Base-by-base conservation (phyloP, 1,140 invertebrate genomes). In the Hydropsyche tenuis region DNA sequence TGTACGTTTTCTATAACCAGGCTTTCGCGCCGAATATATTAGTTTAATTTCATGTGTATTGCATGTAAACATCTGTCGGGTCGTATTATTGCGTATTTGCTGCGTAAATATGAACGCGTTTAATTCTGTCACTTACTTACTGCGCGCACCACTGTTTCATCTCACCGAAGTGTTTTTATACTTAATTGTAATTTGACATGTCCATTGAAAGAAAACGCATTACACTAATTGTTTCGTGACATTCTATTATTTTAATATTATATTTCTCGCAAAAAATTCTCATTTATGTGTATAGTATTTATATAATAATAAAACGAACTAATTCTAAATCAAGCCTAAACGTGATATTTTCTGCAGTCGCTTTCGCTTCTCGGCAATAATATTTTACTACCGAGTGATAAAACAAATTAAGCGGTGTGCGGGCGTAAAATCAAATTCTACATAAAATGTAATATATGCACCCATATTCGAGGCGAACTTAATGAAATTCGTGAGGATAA, bases 401-500 rank as follows among this genome's bases (percentile, higher is more conserved):
- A 60, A 60, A 60, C 56, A 23, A 60, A 60, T 60, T 23, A 27
- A 60, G 23, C n/a, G 56, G 9, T 37, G 30, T 37, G 22, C 56
- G 23, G 18, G 1, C 23, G 56, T 60, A 60, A 60, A 60, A 60
- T 60, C 23, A 60, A 60, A 60, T 25, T 60, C 25, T 1, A 60
- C 56, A 60, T 60, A 60, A 60, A 60, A 60, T 60, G 9, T 37
- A 37, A 37, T 37, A n/a, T n/a, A 37, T 37, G 30, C 30, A 37
- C 30, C 30, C 9, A 60, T 25, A 60, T 25, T 25, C 20, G 56
- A 22, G 11, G 22, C 56, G 23, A 18, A 60, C 56, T 60, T 53
- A 60, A 60, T 60, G 18, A 60, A 60, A 60, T 60, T 60, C 56
- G 56, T 60, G 56, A 18, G 56, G 56, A 60, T 60, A 60, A 60